These are phyloP conservation scores for Phrynocephalus guinanensis DNA, from an alignment of 2,797 vertebrate genomes.

Conservation along the genomic window DNA sequence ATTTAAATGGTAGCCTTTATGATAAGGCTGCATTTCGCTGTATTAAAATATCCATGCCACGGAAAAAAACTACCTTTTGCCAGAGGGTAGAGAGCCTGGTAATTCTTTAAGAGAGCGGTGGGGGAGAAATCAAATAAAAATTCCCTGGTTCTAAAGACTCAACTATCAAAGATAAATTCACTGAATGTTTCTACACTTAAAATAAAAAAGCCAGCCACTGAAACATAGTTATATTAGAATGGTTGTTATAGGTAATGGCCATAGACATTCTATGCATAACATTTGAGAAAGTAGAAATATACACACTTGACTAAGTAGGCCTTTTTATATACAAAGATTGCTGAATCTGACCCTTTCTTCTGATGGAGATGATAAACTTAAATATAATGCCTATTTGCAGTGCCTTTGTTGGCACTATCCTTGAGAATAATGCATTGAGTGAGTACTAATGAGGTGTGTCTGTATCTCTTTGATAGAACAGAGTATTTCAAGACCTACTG, in stretches of 20 bases:
- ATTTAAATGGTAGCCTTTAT: constrained; percentile 7
- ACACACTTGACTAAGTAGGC: neutral
- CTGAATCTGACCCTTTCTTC: constrained; percentile 15
- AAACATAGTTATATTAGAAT: constrained; percentile 13
- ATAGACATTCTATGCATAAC: neutral
- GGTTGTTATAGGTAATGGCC: constrained; percentile 23
- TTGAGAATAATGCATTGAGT: constrained; percentile 22
- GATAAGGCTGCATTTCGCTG: constrained; percentile 11
- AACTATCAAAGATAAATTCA: constrained; percentile 29
- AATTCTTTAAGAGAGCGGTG: neutral
- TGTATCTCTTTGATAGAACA: constrained; percentile 10
- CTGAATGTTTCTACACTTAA: neutral
- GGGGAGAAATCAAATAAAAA: neutral
- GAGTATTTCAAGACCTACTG: constrained; percentile 21
- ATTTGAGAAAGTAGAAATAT: neutral
- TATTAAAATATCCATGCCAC: constrained; percentile 6
- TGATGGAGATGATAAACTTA: constrained; percentile 19
- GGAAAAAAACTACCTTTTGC: neutral
- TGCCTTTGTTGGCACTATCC: constrained; percentile 14
- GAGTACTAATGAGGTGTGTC: constrained; percentile 26
- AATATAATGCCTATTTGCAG: constrained; percentile 25
- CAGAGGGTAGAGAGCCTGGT: neutral
- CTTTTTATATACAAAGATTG: constrained; percentile 5
- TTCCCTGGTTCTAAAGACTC: neutral
- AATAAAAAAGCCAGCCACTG: constrained; percentile 11